A percentile compares a stretch with the other conserved stretches of the same genome.
These are phyloP conservation scores for Poeciliopsis gracilis DNA, from an alignment of 2,797 vertebrate genomes.

Conservation along the genomic window DNA sequence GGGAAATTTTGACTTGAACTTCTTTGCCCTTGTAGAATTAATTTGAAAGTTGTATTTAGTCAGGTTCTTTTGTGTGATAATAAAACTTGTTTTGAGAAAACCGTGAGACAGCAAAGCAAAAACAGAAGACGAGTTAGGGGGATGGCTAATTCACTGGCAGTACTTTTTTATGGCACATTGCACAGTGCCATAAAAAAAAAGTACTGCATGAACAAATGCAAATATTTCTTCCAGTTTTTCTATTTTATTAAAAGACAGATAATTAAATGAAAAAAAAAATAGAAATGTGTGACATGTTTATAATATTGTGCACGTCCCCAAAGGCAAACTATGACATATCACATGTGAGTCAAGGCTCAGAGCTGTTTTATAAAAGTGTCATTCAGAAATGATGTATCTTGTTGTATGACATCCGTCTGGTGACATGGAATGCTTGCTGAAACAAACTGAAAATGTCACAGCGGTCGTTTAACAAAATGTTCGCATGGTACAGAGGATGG, in stretches of 20 bases:
- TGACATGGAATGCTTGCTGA: constrained; percentile 46
- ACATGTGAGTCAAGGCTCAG: constrained; percentile 27
- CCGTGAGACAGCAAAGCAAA: neutral
- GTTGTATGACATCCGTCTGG: constrained; percentile 53
- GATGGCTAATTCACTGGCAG: no score
- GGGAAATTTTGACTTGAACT: neutral
- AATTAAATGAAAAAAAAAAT: constrained; percentile 1
- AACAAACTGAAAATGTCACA: constrained; percentile 61
- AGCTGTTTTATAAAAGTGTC: constrained; percentile 28
- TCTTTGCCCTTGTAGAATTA: neutral
- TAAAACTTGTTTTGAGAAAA: neutral
- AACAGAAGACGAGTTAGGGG: neutral
- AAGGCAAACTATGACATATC: constrained; percentile 18
- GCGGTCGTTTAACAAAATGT: constrained; percentile 37
- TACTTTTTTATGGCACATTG: neutral
- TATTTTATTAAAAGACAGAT: neutral
- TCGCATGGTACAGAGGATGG: constrained; percentile 21
- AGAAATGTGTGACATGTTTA: constrained; percentile 5
- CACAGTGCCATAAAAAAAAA: neutral
- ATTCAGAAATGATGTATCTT: constrained; percentile 39
- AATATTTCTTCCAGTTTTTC: neutral
- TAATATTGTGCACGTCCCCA: neutral
- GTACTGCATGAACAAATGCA: neutral
- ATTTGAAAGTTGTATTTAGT: neutral
- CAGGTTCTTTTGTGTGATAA: neutral